Evolutionary conservation across 2,888 invertebrate genomes (phyloP).

Genomic region (Halocaridina rubra): DNA sequence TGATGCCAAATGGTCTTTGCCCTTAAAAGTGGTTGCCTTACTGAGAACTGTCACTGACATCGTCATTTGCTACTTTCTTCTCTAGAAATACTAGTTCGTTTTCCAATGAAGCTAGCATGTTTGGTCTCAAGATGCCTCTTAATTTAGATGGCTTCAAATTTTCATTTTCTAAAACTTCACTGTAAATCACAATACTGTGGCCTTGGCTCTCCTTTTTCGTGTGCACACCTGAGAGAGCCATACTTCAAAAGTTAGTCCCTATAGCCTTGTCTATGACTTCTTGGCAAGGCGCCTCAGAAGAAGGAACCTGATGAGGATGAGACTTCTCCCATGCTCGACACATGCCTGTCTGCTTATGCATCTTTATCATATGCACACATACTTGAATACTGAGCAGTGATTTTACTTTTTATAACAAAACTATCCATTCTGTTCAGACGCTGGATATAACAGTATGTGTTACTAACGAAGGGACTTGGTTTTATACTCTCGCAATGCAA

Average conservation of each 20-base stretch:
- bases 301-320: not conserved
- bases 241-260: not conserved
- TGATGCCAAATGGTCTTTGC: slow-evolving; percentile 8
- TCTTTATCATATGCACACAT: not conserved
- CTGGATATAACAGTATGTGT: not conserved
- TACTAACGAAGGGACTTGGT: not conserved
- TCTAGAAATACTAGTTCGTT: not conserved
- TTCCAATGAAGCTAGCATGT: not conserved
- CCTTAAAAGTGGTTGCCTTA: slow-evolving; percentile 12
- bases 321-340: slow-evolving; percentile 12
- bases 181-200: no score
- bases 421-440: not conserved
- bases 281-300: not conserved
- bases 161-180: no score
- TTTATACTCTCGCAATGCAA: not conserved
- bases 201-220: slow-evolving; percentile 3
- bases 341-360: not conserved
- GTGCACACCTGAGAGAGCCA: slow-evolving; percentile 9
- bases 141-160: no score
- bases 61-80: slow-evolving; percentile 2
- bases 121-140: slow-evolving; percentile 1
- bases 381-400: not conserved
- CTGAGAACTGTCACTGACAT: not conserved
- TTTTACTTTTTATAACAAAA: not conserved
- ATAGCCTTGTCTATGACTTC: slow-evolving; percentile 12